Evolutionary conservation across 2,113 vertebrate species (phyloP), one percentile per base, ranked within the genome.

Genomic region (Callospermophilus lateralis): DNA sequence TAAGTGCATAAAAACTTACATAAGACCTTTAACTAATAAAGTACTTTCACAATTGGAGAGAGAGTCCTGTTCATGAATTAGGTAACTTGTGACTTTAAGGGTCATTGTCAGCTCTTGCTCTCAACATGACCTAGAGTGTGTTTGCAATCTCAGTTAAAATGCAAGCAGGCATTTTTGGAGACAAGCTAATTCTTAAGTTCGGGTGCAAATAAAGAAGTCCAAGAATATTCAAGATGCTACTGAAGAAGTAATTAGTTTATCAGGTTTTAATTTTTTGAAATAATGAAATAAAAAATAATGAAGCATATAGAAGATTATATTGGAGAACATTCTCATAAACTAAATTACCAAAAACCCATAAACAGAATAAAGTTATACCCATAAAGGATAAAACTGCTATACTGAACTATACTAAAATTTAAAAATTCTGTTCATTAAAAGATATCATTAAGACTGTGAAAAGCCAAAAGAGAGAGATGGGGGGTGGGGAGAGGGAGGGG

Each of bases 311-410:
- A 90, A 51, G 19, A 55, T 70, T 51, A 24, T 63, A 68, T 3
- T 77, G 13, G 10, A 37, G 20, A 67, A 85, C 10, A 73, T 7
- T 74, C 4, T 85, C 32, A 65, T 81, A 79, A 79, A 55, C 12
- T 84, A 55, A 85, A 55, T 48, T 63, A 77, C 8, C 24, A 81
- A 81, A 95, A 45, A 42, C 5, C 45, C 37, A 63, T 53, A 61
- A 95, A 53, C 8, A 77, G 48, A 83, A 81, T 19, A 42, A 89
- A 51, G 16, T 30, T 28, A 39, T 79, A 78, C 0, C 30, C 37
- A 93, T 67, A 80, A 93, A 65, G 11, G 12, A 79, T 93, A 93
- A 20, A 9, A 20, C 55, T 73, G 58, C 37, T 84, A 85, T 84
- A 84, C 20, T 42, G 65, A 78, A 39, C 39, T 53, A 48, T n/a